A percentile compares a stretch with the other conserved stretches of the same genome.
Evolutionary conservation across 1,140 invertebrate species (phyloP).

Genomic region (Platyscapa corneri): DNA sequence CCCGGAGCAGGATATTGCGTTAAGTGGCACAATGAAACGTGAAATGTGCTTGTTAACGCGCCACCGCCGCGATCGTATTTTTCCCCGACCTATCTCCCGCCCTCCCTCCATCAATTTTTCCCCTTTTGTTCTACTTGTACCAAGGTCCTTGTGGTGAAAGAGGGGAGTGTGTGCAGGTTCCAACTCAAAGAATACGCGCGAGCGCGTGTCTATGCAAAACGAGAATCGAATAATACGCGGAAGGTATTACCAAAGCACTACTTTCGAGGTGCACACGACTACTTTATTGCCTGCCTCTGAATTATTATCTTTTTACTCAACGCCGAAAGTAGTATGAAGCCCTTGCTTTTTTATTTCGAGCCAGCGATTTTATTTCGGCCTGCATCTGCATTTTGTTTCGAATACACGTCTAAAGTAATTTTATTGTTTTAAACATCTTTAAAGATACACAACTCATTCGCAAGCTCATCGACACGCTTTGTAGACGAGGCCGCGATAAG

Average conservation of each 20-base stretch:
- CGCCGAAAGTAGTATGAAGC: not conserved
- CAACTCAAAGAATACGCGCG: not conserved
- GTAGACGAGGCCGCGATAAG: too few relatives aligned
- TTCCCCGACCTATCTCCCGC: not conserved
- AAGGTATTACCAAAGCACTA: not conserved
- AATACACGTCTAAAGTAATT: not conserved
- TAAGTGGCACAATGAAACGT: slow-evolving; percentile 72
- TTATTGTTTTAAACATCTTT: not conserved
- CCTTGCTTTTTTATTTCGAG: not conserved
- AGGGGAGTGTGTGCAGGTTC: not conserved
- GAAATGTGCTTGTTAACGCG: slow-evolving; percentile 70
- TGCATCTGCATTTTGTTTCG: not conserved
- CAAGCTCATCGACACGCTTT: not conserved
- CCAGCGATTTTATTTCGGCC: not conserved
- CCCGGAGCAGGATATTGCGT: slow-evolving; percentile 62
- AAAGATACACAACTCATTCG: not conserved
- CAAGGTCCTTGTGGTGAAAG: not conserved
- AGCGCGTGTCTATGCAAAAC: not conserved
- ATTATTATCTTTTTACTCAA: not conserved
- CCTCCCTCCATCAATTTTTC: not conserved
- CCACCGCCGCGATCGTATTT: not conserved
- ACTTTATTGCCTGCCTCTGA: not conserved
- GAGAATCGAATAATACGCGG: slow-evolving; percentile 17
- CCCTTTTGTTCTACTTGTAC: not conserved
- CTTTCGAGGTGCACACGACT: not conserved